Conservation (phyloP, 2,113 vertebrate species). For the Gracilinanus agilis region DNA sequence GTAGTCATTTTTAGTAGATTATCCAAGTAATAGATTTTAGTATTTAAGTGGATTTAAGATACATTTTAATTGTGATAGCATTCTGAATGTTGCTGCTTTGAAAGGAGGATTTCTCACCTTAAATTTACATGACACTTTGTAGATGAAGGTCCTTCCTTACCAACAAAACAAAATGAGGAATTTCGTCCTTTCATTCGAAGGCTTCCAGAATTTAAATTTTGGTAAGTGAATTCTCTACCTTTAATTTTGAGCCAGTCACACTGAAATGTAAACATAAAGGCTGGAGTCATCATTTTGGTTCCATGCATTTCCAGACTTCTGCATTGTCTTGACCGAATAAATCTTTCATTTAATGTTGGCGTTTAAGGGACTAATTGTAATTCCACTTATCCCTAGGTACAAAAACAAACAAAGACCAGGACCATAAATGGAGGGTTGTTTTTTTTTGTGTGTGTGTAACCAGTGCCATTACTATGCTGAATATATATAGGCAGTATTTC, state of each 20-base stretch:
- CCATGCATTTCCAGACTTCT: neutral
- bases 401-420: neutral
- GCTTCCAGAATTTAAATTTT: slow-evolving; percentile 99
- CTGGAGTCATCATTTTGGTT: neutral
- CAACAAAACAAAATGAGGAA: slow-evolving; percentile 99
- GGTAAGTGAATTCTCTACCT: slow-evolving; percentile 85
- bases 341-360: neutral
- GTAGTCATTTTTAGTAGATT: neutral
- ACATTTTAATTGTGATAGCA: neutral
- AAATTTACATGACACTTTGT: neutral
- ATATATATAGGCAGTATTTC: neutral
- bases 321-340: neutral
- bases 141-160: slow-evolving; percentile 97
- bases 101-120: neutral
- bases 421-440: neutral
- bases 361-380: neutral
- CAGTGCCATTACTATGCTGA: neutral
- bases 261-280: accelerated
- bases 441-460: neutral
- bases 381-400: neutral
- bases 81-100: neutral
- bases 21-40: neutral
- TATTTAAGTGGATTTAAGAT: neutral
- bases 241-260: neutral
- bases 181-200: slow-evolving; percentile 99